A percentile compares a stretch with the other conserved stretches of the same genome.
phyloP scores from a whole-genome alignment of 2,113 vertebrate species.

The Lepus timidus region DNA sequence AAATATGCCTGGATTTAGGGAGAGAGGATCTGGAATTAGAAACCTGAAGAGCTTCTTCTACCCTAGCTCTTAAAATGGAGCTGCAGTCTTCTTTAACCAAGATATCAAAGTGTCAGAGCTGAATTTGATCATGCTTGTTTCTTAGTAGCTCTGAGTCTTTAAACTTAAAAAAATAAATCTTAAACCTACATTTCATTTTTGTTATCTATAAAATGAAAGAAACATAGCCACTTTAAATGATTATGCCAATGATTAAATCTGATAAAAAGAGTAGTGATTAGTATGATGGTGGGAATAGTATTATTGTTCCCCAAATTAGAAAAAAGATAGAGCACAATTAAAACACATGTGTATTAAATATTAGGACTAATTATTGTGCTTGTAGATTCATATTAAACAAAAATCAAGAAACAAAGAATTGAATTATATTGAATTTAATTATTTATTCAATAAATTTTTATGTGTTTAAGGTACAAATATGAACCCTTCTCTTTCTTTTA shows the following conservation, averaged over 20 bases:
- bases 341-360: neutral
- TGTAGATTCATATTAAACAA: neutral
- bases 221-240: neutral
- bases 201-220: neutral
- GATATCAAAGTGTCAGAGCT: neutral
- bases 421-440: neutral
- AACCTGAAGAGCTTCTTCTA: neutral
- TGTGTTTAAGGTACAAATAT: neutral
- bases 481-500: neutral
- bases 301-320: too few species aligned
- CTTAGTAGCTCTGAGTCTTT: neutral
- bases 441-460: neutral
- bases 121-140: neutral
- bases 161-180: neutral
- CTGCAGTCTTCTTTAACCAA: neutral
- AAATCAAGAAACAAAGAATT: neutral
- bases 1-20: neutral
- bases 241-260: neutral
- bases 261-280: neutral
- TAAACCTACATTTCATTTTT: slow-evolving; percentile 19
- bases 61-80: neutral
- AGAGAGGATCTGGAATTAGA: neutral
- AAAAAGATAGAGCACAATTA: neutral
- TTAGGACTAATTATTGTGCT: neutral
- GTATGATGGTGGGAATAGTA: neutral